Evolutionary conservation across 1,140 invertebrate species (phyloP).

Genomic region (Monomorium pharaonis): DNA sequence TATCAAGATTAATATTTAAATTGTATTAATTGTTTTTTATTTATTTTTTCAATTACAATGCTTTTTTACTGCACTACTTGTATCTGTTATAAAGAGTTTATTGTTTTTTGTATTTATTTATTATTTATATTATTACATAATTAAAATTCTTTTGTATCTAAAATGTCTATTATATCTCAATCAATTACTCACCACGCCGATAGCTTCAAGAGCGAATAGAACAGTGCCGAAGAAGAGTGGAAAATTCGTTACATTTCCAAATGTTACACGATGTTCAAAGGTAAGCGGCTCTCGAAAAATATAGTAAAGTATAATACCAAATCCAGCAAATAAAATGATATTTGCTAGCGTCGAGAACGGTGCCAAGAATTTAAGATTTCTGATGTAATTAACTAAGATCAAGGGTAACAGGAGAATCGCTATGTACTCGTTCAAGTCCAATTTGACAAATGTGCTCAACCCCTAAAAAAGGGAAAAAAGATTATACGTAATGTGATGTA

Average conservation of each 20-base stretch:
- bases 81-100: too few species aligned
- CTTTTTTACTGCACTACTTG: not conserved
- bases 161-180: not conserved
- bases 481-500: not conserved
- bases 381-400: slow-evolving; percentile 90
- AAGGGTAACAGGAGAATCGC: slow-evolving; percentile 89
- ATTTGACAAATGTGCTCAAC: slow-evolving; percentile 59
- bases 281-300: slow-evolving; percentile 86
- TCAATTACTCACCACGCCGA: slow-evolving; percentile 82
- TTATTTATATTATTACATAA: not conserved
- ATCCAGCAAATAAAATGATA: slow-evolving; percentile 87
- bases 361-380: slow-evolving; percentile 90
- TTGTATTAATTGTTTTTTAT: too few species aligned
- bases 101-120: not conserved
- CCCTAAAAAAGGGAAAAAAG: slow-evolving; percentile 71
- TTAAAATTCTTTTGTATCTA: not conserved
- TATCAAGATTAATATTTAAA: too few species aligned
- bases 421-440: slow-evolving; percentile 87
- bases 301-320: slow-evolving; percentile 90
- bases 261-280: slow-evolving; percentile 83
- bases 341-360: slow-evolving; percentile 92
- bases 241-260: slow-evolving; percentile 85
- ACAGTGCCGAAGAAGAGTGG: slow-evolving; percentile 91
- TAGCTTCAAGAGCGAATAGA: slow-evolving; percentile 92
- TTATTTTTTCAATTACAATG: too few species aligned